These are phyloP conservation scores for Lanius collurio DNA, from an alignment of 2,113 vertebrate genomes.

Conservation along the genomic window DNA sequence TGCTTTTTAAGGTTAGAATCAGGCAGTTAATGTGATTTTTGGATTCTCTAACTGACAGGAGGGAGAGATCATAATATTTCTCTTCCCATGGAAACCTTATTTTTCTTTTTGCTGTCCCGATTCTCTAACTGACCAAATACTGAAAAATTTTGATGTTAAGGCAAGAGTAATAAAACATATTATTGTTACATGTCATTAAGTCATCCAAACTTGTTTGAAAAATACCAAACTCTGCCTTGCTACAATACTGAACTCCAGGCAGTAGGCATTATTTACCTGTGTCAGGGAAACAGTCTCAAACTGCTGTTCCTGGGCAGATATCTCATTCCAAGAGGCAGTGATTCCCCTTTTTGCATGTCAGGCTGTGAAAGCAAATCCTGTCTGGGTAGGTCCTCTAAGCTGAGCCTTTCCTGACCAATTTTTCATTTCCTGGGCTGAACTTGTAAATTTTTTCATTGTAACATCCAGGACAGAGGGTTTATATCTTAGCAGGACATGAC, in stretches of 20 bases:
- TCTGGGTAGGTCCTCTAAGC: not conserved
- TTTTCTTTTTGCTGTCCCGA: not conserved
- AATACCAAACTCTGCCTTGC: not conserved
- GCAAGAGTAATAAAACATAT: not conserved
- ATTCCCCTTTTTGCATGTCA: not conserved
- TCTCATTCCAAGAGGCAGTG: not conserved
- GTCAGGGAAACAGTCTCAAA: not conserved
- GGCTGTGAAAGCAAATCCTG: not conserved
- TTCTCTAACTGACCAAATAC: not conserved
- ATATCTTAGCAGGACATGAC: not conserved
- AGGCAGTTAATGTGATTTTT: not conserved
- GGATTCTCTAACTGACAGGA: not conserved
- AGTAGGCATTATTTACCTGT: not conserved
- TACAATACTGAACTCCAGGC: not conserved
- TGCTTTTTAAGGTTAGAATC: slow-evolving; percentile 6
- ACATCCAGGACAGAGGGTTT: not conserved
- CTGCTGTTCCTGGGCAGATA: not conserved
- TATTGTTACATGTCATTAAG: not conserved
- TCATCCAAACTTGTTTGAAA: not conserved
- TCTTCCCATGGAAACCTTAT: not conserved
- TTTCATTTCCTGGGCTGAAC: not conserved
- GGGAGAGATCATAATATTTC: not conserved
- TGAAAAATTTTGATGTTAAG: not conserved
- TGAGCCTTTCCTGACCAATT: not conserved
- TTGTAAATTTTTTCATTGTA: not conserved